Percentiles rank a stretch among this genome's conserved stretches.
These are phyloP conservation scores for Patella pellucida DNA, from an alignment of 2,888 invertebrate species.

Conservation along the genomic window DNA sequence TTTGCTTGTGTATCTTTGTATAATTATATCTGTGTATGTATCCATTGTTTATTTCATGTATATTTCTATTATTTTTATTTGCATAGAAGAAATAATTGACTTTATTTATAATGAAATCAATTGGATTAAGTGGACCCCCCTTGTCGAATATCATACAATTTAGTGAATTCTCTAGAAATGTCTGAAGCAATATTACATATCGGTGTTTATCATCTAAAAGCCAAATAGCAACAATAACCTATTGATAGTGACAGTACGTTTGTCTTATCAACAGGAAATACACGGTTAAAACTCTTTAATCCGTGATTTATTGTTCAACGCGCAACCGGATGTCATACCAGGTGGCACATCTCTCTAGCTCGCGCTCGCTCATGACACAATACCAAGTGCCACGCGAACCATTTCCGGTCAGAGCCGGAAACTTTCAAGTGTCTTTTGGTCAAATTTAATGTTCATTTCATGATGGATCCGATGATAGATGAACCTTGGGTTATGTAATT, in stretches of 20 bases:
- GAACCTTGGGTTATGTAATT: background rate
- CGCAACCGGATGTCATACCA: background rate
- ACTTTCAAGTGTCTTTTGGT: background rate
- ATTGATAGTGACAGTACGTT: background rate
- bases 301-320: background rate
- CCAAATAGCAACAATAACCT: too few relatives aligned
- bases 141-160: too few relatives aligned
- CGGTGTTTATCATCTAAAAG: too few relatives aligned
- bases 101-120: too few relatives aligned
- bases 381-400: constrained; percentile 3
- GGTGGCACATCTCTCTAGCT: background rate
- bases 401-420: constrained; percentile 7
- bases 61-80: too few relatives aligned
- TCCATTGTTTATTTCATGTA: too few relatives aligned
- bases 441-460: background rate
- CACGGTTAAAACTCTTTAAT: background rate
- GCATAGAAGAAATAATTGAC: too few relatives aligned
- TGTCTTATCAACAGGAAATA: constrained; percentile 9
- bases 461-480: background rate
- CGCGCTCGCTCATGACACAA: background rate
- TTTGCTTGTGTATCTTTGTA: too few relatives aligned
- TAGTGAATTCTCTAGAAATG: too few relatives aligned
- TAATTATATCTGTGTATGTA: too few relatives aligned
- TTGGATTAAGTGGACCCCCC: too few relatives aligned
- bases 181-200: too few relatives aligned